Evolutionary conservation across 2,888 invertebrate genomes (phyloP), one percentile per base, ranked within the genome.

Genomic region (Leptinotarsa rubiginosa): DNA sequence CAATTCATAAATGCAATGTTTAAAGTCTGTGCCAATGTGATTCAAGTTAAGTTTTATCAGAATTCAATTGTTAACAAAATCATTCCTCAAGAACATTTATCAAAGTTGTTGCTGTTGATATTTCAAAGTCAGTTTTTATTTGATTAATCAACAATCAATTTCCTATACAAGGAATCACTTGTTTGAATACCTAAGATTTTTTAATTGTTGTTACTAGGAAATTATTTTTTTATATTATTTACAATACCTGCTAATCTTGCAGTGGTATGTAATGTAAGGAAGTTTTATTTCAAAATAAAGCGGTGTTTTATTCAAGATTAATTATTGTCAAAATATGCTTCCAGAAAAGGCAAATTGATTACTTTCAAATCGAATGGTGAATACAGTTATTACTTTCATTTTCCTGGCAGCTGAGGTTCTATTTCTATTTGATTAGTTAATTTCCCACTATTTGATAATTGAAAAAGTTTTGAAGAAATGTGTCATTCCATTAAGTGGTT

Each of bases 1-100:
- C 91, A 81, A 91, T 92, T 81, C 87, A 90, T 81, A 91, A 90
- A 86, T 88, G 87, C 83, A 89, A 87, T 84, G 87, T 86, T 79
- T 88, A 75, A 78, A 74, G 75, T 74, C 75, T 76, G 69, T 65
- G 41, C 65, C 73, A 71, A 73, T 77, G 77, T 77, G 77, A 77
- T 77, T 75, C 77, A 74, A 68, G 72, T 77, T 77, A 75, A 73
- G 75, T 75, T 75, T 75, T 72, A 70, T 67, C 70, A 65, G 54
- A 50, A 65, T 50, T 52, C 50, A 56, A 56, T 66, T 75, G 69
- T 71, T 75, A 65, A 65, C 20, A 50, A 70, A 67, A 52, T 69
- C 59, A 70, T 67, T 74, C 20, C 47, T 70, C 59, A 47, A 59
- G 67, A 47, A 54, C 71, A 70, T 74, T 70, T 56, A 62, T 67